Percentiles rank a stretch among this genome's conserved stretches.
Conservation (phyloP, 2,113 vertebrate genomes). For the Halichoerus grypus region DNA sequence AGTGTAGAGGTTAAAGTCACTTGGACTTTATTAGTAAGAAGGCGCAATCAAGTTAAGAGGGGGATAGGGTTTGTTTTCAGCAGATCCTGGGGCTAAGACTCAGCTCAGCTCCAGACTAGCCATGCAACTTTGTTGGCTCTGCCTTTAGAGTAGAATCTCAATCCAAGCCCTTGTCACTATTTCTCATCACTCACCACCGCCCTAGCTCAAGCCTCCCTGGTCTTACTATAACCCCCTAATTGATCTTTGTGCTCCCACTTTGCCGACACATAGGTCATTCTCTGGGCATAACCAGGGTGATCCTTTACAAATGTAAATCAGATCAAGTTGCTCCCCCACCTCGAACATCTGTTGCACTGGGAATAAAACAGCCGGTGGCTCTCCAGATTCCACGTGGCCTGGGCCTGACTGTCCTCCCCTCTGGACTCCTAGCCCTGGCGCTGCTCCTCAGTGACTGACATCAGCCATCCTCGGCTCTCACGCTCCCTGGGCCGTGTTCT, state of each 20-base stretch:
- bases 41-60: not conserved
- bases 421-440: not conserved
- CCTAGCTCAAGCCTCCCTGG: not conserved
- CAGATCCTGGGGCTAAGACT: not conserved
- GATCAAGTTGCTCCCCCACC: not conserved
- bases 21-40: not conserved
- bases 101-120: not conserved
- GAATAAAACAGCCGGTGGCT: not conserved
- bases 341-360: not conserved
- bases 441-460: not conserved
- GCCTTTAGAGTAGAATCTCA: not conserved
- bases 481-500: not conserved
- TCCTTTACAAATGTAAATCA: not conserved
- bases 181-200: not conserved
- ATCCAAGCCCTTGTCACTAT: not conserved
- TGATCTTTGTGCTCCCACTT: not conserved
- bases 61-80: not conserved
- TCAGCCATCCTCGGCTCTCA: accelerated
- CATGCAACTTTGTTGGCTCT: not conserved
- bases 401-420: not conserved
- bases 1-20: not conserved
- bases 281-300: not conserved
- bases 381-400: not conserved
- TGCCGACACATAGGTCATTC: not conserved
- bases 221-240: not conserved